Conservation (phyloP, 2,113 vertebrate genomes). For the Platichthys flesus region DNA sequence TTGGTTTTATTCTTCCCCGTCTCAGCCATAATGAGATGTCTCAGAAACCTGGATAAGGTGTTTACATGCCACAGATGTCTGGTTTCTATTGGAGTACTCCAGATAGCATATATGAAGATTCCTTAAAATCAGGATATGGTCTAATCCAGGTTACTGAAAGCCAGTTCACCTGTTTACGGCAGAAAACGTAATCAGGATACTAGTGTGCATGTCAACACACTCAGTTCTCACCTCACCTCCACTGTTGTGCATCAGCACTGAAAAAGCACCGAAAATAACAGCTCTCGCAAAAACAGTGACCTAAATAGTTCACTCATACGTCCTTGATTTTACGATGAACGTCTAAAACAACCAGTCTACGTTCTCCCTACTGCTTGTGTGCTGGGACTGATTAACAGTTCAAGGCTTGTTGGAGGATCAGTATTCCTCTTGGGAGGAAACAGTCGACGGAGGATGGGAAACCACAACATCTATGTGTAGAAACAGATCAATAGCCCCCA, state of each 20-base stretch:
- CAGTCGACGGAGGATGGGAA: slow-evolving; percentile 10
- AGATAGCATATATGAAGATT: too few species aligned
- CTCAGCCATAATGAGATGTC: neutral
- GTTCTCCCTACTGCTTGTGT: neutral
- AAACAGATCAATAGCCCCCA: slow-evolving; percentile 65
- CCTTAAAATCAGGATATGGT: neutral
- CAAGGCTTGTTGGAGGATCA: slow-evolving; percentile 18
- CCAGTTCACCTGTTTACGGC: neutral
- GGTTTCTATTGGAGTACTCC: too few species aligned
- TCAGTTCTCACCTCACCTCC: too few species aligned
- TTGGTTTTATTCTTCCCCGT: neutral
- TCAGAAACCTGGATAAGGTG: neutral
- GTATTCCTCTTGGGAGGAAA: slow-evolving; percentile 25
- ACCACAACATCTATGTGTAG: slow-evolving; percentile 41
- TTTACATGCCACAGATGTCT: neutral
- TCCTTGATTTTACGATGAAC: slow-evolving; percentile 2
- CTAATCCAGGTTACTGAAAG: neutral
- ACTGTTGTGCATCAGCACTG: too few species aligned
- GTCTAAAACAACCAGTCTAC: neutral
- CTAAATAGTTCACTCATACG: neutral
- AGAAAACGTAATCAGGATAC: neutral
- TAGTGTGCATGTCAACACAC: too few species aligned
- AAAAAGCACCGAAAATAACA: too few species aligned
- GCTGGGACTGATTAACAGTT: slow-evolving; percentile 34
- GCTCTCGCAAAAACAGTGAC: neutral